Conservation (phyloP, 2,888 invertebrate genomes). For the Ochropleura plecta region DNA sequence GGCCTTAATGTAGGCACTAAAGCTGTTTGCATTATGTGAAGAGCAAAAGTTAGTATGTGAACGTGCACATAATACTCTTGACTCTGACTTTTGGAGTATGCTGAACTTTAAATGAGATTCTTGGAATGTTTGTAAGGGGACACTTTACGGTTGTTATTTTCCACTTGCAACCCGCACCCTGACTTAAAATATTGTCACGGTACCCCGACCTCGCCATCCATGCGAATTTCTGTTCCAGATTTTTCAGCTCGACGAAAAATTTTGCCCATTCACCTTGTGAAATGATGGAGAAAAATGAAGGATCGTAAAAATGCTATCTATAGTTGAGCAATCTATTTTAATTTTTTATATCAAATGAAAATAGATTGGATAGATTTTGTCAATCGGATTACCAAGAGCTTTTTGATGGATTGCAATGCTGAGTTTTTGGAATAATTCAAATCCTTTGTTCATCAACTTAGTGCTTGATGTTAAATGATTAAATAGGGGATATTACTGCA, state of each 20-base stretch:
- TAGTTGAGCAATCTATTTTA: constrained; percentile 42
- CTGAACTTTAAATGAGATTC: constrained; percentile 83
- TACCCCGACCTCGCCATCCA: constrained; percentile 6
- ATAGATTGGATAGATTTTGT: constrained; percentile 53
- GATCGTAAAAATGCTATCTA: constrained; percentile 17
- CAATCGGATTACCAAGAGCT: constrained; percentile 56
- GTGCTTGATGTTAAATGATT: constrained; percentile 18
- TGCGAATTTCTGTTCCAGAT: constrained; percentile 35
- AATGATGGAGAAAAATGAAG: constrained; percentile 25
- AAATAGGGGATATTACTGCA: too few relatives aligned
- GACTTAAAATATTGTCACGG: constrained; percentile 54
- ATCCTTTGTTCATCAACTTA: constrained; percentile 28
- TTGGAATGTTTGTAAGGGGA: constrained; percentile 79
- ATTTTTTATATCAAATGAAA: constrained; percentile 53
- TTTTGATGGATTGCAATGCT: constrained; percentile 57
- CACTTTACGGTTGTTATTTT: constrained; percentile 74
- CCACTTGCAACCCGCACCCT: constrained; percentile 65
- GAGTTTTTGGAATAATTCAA: constrained; percentile 34
- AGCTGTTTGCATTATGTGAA: constrained; percentile 73
- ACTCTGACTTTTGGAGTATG: constrained; percentile 77
- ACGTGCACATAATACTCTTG: constrained; percentile 75
- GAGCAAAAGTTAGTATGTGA: constrained; percentile 70
- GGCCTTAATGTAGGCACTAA: constrained; percentile 69
- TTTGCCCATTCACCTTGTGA: constrained; percentile 9
- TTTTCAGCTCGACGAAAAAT: constrained; percentile 32